Percentiles rank a stretch among this genome's conserved stretches.
phyloP scores from a whole-genome alignment of 1,140 invertebrate genomes.

The Conopomorpha cramerella region DNA sequence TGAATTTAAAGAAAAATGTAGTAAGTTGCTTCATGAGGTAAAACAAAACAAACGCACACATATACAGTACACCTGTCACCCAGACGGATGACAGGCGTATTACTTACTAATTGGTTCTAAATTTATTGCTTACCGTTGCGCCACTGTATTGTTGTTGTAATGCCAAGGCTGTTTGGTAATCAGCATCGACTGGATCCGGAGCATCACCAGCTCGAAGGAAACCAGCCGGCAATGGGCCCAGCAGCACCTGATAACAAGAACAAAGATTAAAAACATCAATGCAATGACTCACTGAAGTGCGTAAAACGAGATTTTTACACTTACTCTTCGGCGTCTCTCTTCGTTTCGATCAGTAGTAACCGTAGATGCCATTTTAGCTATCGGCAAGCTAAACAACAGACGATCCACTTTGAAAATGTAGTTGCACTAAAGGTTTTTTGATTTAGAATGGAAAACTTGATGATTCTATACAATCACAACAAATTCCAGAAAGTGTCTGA shows the following conservation, averaged over 20 bases:
- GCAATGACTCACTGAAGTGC: background rate
- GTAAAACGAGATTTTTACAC: conserved; percentile 2
- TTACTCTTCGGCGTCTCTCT: conserved; percentile 40
- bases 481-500: no score
- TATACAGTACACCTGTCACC: background rate
- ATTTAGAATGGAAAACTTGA: no score
- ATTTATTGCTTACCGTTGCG: conserved; percentile 20
- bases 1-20: no score
- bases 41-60: no score
- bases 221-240: conserved; percentile 80
- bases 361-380: conserved; percentile 38
- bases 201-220: conserved; percentile 72
- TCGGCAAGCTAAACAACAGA: no score
- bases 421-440: no score
- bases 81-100: conserved; percentile 1
- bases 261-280: background rate
- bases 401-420: no score
- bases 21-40: no score
- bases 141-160: conserved; percentile 76
- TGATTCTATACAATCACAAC: no score
- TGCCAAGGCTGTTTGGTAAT: conserved; percentile 79
- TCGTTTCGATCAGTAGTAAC: conserved; percentile 37
- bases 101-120: conserved; percentile 9
- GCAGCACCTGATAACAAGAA: conserved; percentile 65
- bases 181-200: conserved; percentile 57